phyloP scores from a whole-genome alignment of 2,797 vertebrate genomes.

The Oryzias sinensis region DNA sequence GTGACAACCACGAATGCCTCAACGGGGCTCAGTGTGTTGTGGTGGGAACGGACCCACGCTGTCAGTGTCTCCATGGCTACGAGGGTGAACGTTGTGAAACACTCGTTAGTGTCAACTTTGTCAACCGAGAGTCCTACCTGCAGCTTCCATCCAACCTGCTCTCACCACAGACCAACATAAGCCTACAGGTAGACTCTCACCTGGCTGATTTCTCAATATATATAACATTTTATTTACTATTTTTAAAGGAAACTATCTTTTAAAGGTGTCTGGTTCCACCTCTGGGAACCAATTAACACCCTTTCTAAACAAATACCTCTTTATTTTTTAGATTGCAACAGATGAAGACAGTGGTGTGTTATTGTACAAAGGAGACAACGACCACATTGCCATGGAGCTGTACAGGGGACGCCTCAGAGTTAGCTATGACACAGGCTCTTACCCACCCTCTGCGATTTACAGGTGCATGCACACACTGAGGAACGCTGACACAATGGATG shows the following conservation, averaged over 20 bases:
- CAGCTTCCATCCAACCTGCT: slow-evolving; percentile 89
- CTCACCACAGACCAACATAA: slow-evolving; percentile 89
- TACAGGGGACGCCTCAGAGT: slow-evolving; percentile 93
- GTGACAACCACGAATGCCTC: slow-evolving; percentile 93
- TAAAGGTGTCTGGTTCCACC: background rate
- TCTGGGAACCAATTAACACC: background rate
- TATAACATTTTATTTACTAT: background rate
- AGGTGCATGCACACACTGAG: slow-evolving; percentile 76
- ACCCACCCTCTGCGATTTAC: slow-evolving; percentile 95
- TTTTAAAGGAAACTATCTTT: too few relatives aligned
- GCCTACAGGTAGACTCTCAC: slow-evolving; percentile 84
- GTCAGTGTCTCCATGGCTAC: slow-evolving; percentile 93
- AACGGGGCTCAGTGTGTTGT: slow-evolving; percentile 93
- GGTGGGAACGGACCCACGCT: slow-evolving; percentile 84
- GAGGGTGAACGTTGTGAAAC: slow-evolving; percentile 92
- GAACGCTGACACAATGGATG: slow-evolving; percentile 27
- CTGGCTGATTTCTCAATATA: background rate
- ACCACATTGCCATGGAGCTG: slow-evolving; percentile 93
- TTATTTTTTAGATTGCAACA: slow-evolving; percentile 86
- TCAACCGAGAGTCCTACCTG: slow-evolving; percentile 92
- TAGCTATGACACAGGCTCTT: slow-evolving; percentile 92
- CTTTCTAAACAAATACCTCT: background rate
- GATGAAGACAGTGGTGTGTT: slow-evolving; percentile 95
- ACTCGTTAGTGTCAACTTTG: slow-evolving; percentile 91
- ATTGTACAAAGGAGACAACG: slow-evolving; percentile 92